Percentiles rank a stretch among this genome's conserved stretches.
Conservation (phyloP, 2,888 invertebrate genomes). For the Lithophane ornitopus region DNA sequence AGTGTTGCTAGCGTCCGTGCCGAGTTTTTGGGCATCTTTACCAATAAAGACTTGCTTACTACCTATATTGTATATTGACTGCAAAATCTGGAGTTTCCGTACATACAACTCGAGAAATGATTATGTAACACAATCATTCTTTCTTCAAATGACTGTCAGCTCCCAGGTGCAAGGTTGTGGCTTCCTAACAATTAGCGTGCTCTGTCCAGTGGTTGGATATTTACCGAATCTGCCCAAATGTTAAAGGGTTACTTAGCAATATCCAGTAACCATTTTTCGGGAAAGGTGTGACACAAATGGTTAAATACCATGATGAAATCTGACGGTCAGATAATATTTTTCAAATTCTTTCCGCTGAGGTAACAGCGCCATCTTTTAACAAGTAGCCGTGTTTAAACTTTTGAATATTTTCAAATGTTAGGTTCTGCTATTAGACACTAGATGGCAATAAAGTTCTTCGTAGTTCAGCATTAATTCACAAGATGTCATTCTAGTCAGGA, state of each 20-base stretch:
- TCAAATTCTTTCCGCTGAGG: not conserved
- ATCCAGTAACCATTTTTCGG: not conserved
- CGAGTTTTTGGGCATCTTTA: not conserved
- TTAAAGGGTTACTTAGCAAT: not conserved
- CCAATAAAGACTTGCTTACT: not conserved
- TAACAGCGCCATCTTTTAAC: constrained; percentile 42
- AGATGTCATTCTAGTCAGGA: not conserved
- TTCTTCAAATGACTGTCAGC: not conserved
- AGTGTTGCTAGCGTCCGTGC: not conserved
- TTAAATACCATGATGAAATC: not conserved
- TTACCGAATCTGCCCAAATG: not conserved
- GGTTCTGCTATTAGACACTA: constrained; percentile 40
- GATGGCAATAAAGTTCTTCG: constrained; percentile 35
- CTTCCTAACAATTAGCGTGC: not conserved
- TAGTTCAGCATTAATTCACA: not conserved
- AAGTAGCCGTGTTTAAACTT: constrained; percentile 1
- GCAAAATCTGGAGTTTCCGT: not conserved
- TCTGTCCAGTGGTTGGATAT: not conserved
- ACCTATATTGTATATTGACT: not conserved
- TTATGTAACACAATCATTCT: not conserved
- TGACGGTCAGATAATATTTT: not conserved
- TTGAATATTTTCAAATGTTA: not conserved
- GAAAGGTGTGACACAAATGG: not conserved
- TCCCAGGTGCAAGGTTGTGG: not conserved
- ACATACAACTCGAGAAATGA: not conserved